A percentile compares a stretch with the other conserved stretches of the same genome.
Conservation (phyloP, 1,140 invertebrate genomes). For the Drosophila carrolli region DNA sequence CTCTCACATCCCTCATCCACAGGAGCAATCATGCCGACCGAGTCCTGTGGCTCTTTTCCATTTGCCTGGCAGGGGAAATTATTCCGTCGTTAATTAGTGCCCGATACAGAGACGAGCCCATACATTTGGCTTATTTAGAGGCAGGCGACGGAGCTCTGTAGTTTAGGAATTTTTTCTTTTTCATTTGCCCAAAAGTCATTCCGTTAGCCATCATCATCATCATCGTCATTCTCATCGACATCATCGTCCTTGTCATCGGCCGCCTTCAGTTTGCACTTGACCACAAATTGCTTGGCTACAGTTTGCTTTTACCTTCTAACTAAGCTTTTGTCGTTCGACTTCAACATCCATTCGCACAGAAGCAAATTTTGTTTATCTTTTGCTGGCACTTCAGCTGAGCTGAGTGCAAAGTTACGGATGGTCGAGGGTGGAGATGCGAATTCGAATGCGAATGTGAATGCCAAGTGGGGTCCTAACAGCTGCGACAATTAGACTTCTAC, state of each 20-base stretch:
- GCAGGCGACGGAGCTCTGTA: constrained; percentile 43
- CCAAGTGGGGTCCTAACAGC: constrained; percentile 55
- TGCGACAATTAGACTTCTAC: constrained; percentile 64
- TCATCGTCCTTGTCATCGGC: constrained; percentile 34
- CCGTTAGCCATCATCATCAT: not conserved
- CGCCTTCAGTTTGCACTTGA: constrained; percentile 62
- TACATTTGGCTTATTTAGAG: constrained; percentile 76
- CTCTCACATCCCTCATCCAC: not conserved
- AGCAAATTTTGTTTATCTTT: constrained; percentile 73
- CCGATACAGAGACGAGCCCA: constrained; percentile 42
- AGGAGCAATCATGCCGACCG: constrained; percentile 5
- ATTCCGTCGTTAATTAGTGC: constrained; percentile 81
- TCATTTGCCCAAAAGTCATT: constrained; percentile 6
- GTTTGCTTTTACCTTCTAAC: constrained; percentile 73
- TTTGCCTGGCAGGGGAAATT: constrained; percentile 68
- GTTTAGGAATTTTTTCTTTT: constrained; percentile 48
- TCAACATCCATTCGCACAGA: constrained; percentile 32
- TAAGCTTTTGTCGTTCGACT: constrained; percentile 62
- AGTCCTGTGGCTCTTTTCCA: constrained; percentile 40
- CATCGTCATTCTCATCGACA: constrained; percentile 10
- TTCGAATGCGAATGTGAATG: constrained; percentile 7
- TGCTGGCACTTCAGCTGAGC: constrained; percentile 50
- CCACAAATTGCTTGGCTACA: constrained; percentile 76
- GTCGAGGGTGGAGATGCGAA: constrained; percentile 10
- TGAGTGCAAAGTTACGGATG: constrained; percentile 61